phyloP scores from a whole-genome alignment of 2,888 invertebrate genomes.

The Eucera pruinosa region DNA sequence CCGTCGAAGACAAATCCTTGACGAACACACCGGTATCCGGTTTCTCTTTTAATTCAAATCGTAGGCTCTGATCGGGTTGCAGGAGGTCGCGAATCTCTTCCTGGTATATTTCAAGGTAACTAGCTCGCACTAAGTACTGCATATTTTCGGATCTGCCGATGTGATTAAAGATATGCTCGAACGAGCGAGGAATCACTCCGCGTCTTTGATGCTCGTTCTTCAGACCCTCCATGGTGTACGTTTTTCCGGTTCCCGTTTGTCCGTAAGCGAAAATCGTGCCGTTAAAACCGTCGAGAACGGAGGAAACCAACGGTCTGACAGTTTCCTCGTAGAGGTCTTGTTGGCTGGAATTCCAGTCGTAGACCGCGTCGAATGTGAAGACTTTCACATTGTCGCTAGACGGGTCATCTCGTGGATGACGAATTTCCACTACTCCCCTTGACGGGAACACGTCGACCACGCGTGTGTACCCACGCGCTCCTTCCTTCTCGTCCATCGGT shows the following conservation, averaged over 20 bases:
- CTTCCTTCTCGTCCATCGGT: conserved; percentile 96
- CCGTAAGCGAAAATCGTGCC: conserved; percentile 99
- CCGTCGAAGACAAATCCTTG: conserved; percentile 96
- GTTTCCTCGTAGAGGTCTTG: conserved; percentile 98
- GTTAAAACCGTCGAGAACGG: conserved; percentile 98
- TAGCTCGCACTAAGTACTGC: conserved; percentile 97
- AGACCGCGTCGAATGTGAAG: conserved; percentile 99
- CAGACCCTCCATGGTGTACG: conserved; percentile 91
- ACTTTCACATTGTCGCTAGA: conserved; percentile 92
- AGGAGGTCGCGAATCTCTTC: conserved; percentile 92
- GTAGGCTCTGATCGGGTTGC: conserved; percentile 88
- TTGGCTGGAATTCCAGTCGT: conserved; percentile 95
- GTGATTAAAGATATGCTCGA: conserved; percentile 98
- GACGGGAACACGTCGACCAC: conserved; percentile 94
- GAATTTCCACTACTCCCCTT: conserved; percentile 95
- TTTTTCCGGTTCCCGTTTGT: conserved; percentile 98
- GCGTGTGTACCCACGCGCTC: conserved; percentile 89
- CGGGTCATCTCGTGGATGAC: conserved; percentile 91
- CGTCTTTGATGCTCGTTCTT: conserved; percentile 88
- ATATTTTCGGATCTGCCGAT: conserved; percentile 96
- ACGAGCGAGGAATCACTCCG: conserved; percentile 97
- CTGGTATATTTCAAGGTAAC: conserved; percentile 99
- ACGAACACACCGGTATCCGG: conserved; percentile 96
- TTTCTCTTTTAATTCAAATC: conserved; percentile 91
- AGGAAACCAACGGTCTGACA: conserved; percentile 96